Conservation (phyloP, 2,797 vertebrate species). For the Xiphophorus birchmanni region DNA sequence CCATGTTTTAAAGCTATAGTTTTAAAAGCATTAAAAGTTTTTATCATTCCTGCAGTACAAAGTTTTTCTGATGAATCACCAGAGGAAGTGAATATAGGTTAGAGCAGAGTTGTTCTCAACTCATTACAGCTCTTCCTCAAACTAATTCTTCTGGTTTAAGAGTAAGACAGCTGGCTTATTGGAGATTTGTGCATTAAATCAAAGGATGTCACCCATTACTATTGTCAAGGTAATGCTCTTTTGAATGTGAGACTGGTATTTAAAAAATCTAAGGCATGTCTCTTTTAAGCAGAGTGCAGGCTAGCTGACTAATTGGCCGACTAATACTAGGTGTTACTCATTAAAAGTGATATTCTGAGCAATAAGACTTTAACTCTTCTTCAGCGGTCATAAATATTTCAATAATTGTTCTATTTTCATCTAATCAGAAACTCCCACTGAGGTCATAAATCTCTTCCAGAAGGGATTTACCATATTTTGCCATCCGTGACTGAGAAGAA, state of each 20-base stretch:
- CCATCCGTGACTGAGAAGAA: background rate
- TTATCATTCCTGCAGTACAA: background rate
- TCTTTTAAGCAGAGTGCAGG: background rate
- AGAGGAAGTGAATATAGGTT: background rate
- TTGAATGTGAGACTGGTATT: background rate
- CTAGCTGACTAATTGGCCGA: no score
- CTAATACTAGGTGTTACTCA: background rate
- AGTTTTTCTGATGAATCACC: background rate
- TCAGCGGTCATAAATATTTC: background rate
- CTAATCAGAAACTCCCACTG: background rate
- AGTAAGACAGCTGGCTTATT: background rate
- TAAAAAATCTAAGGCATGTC: background rate
- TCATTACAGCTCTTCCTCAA: background rate
- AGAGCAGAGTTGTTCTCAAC: background rate
- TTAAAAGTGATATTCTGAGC: background rate
- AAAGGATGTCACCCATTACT: background rate
- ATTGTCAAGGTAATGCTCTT: background rate
- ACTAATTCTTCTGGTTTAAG: background rate
- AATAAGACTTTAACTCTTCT: background rate
- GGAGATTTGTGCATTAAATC: background rate
- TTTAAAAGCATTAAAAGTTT: background rate
- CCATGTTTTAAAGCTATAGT: background rate
- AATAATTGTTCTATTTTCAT: background rate
- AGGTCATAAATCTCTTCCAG: background rate
- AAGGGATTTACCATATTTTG: background rate